These are phyloP conservation scores for Antrozous pallidus DNA, from an alignment of 2,797 vertebrate genomes.

Conservation along the genomic window DNA sequence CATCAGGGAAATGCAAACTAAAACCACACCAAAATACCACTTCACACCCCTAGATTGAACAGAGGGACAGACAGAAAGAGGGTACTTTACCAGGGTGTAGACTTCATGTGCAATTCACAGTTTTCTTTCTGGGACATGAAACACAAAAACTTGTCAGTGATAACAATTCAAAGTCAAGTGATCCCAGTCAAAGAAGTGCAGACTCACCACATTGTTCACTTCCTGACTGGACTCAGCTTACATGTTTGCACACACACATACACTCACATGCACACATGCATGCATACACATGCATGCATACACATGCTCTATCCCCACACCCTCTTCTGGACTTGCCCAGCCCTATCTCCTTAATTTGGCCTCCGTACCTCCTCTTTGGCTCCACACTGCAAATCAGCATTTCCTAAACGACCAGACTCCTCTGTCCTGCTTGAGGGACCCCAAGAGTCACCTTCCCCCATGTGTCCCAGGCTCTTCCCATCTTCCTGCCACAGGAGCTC, in stretches of 20 bases:
- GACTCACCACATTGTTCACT: neutral
- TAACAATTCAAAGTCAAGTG: neutral
- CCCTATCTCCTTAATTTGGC: neutral
- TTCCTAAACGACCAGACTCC: neutral
- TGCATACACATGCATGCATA: neutral
- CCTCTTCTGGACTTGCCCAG: neutral
- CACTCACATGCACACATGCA: neutral
- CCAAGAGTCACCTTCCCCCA: rapidly evolving
- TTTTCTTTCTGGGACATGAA: slow-evolving; percentile 81
- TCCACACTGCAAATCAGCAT: neutral
- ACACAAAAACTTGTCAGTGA: slow-evolving; percentile 23
- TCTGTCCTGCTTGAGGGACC: neutral
- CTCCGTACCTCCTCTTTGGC: neutral
- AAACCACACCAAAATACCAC: neutral
- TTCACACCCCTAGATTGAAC: neutral
- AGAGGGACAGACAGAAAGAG: neutral
- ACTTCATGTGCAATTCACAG: slow-evolving; percentile 85
- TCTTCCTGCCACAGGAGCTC: neutral
- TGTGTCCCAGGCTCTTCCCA: neutral
- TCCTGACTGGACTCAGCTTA: neutral
- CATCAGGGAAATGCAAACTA: neutral
- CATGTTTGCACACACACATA: rapidly evolving
- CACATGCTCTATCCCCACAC: neutral
- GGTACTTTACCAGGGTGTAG: slow-evolving; percentile 83
- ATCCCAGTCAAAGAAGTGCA: neutral